A percentile compares a stretch with the other conserved stretches of the same genome.
phyloP scores from a whole-genome alignment of 2,888 invertebrate species.

The Argyresthia albistria region DNA sequence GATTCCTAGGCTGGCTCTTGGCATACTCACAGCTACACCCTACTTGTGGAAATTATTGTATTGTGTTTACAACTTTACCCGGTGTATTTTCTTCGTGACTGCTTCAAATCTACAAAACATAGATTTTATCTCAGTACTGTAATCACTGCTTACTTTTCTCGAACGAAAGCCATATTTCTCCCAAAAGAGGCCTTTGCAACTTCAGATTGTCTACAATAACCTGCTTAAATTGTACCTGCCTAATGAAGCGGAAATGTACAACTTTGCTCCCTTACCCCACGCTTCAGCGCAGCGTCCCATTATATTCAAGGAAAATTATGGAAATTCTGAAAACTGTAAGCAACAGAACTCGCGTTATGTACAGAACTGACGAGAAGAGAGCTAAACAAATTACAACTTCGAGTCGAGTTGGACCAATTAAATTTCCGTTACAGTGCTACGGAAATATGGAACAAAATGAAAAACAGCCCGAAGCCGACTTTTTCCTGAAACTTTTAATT shows the following conservation, averaged over 20 bases:
- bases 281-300: neutral
- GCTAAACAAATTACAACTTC: constrained; percentile 66
- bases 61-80: too few relatives aligned
- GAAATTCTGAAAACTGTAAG: constrained; percentile 36
- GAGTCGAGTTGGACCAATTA: constrained; percentile 64
- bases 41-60: too few relatives aligned
- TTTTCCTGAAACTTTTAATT: constrained; percentile 67
- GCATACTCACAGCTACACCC: too few relatives aligned
- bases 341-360: constrained; percentile 46
- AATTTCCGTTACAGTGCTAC: constrained; percentile 62
- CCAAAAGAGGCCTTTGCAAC: too few relatives aligned
- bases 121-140: too few relatives aligned
- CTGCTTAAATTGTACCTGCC: neutral
- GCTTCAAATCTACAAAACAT: too few relatives aligned
- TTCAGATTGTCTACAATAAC: neutral
- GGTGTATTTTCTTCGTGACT: too few relatives aligned
- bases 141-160: too few relatives aligned
- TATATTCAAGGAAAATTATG: constrained; percentile 19
- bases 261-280: neutral
- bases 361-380: constrained; percentile 49
- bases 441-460: constrained; percentile 68
- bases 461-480: constrained; percentile 51
- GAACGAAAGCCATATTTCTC: too few relatives aligned
- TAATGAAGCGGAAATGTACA: neutral
- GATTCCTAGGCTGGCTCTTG: too few relatives aligned